Conservation (phyloP, 2,797 vertebrate species). For the Phyllotis vaccarum region DNA sequence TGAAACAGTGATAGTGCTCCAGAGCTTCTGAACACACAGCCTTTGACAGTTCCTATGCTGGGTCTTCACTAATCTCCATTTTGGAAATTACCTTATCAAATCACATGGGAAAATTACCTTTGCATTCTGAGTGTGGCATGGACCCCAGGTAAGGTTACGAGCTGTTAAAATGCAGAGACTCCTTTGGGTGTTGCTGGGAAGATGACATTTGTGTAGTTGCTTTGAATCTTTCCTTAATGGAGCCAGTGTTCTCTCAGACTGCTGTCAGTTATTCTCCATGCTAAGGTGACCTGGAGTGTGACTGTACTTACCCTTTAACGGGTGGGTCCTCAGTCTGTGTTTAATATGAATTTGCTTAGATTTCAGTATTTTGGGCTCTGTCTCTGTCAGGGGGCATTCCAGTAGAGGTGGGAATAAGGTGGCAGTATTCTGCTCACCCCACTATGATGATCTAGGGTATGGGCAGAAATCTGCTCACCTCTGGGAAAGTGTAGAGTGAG, state of each 20-base stretch:
- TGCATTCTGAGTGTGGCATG: no score
- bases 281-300: background rate
- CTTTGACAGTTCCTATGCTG: no score
- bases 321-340: background rate
- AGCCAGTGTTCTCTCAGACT: background rate
- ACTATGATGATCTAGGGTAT: fast-evolving
- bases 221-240: background rate
- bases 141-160: background rate
- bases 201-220: background rate
- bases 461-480: background rate
- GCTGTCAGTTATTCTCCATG: no score
- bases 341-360: background rate
- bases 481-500: background rate
- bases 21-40: no score
- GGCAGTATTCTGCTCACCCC: background rate
- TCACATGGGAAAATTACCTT: background rate
- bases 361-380: background rate
- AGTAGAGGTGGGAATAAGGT: no score
- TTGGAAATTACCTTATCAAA: background rate
- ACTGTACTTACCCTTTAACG: background rate
- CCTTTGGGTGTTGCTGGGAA: background rate
- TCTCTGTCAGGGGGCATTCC: background rate
- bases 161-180: background rate
- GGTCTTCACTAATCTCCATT: background rate
- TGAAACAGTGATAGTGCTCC: background rate